These are phyloP conservation scores for Protobothrops flavoviridis DNA, from an alignment of 2,113 vertebrate genomes.

Conservation along the genomic window DNA sequence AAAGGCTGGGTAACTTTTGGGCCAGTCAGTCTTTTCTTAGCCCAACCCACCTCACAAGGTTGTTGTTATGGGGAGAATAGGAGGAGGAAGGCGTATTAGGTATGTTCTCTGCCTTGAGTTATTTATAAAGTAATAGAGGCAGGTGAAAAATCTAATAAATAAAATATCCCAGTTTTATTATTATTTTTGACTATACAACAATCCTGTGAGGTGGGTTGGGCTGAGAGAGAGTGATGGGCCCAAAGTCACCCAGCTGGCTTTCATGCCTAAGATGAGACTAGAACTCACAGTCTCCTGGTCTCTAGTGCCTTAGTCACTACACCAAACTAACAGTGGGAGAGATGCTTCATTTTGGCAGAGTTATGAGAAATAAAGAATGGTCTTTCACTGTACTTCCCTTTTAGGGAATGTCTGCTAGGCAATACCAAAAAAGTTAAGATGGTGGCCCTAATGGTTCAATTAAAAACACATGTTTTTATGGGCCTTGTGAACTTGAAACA, in stretches of 20 bases:
- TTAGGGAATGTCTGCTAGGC: not conserved
- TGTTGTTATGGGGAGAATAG: not conserved
- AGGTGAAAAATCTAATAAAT: not conserved
- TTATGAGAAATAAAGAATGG: conserved; percentile 47
- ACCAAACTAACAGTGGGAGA: not conserved
- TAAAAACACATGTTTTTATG: not conserved
- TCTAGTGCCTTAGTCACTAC: not conserved
- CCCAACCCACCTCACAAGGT: not conserved
- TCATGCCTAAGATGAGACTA: not conserved
- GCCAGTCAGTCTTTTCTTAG: not conserved
- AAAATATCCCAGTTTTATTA: not conserved
- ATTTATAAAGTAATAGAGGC: not conserved
- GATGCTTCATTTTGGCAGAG: conserved; percentile 45
- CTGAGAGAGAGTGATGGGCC: not conserved
- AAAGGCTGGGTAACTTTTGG: not conserved
- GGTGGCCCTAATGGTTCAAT: not conserved
- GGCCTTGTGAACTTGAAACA: not conserved
- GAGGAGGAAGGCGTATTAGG: not conserved
- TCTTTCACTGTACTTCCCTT: conserved; percentile 38
- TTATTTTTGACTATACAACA: not conserved
- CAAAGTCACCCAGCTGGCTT: not conserved
- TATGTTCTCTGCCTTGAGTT: not conserved
- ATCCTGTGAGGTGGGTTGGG: not conserved
- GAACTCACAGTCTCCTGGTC: not conserved
- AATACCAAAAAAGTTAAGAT: not conserved